Conservation (phyloP, 1,140 invertebrate species). For the Drosophila hydei region DNA sequence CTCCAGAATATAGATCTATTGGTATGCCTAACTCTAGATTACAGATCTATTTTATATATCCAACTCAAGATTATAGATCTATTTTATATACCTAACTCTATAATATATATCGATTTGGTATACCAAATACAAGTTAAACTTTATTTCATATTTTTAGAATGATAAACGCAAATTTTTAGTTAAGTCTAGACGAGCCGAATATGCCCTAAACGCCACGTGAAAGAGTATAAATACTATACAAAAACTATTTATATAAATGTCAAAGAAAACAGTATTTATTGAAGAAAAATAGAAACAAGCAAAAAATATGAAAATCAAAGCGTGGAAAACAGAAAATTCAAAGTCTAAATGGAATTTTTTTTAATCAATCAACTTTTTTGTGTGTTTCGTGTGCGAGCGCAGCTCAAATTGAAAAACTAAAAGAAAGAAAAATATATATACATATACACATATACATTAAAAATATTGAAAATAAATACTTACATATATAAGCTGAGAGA, state of each 20-base stretch:
- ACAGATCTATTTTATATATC: too few species aligned
- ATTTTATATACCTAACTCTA: too few species aligned
- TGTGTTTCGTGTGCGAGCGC: slow-evolving; percentile 20
- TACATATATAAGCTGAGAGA: background rate
- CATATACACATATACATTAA: background rate
- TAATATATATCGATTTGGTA: too few species aligned
- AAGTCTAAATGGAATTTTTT: background rate
- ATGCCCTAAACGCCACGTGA: too few species aligned
- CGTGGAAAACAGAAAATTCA: background rate
- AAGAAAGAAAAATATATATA: background rate
- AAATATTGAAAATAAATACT: too few species aligned
- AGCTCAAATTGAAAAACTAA: slow-evolving; percentile 21
- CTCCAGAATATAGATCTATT: too few species aligned
- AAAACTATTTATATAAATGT: background rate
- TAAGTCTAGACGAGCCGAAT: too few species aligned
- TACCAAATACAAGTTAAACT: too few species aligned
- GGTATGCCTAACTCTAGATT: too few species aligned
- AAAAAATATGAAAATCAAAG: background rate
- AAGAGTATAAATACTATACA: background rate
- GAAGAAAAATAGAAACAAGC: background rate
- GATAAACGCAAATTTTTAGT: too few species aligned
- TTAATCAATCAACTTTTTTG: background rate
- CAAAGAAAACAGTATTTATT: slow-evolving; percentile 14
- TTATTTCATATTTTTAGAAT: too few species aligned
- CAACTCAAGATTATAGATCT: too few species aligned